These are phyloP conservation scores for Eucidaris tribuloides DNA, from an alignment of 35 echinoderm and acorn worm genomes.

Conservation along the genomic window DNA sequence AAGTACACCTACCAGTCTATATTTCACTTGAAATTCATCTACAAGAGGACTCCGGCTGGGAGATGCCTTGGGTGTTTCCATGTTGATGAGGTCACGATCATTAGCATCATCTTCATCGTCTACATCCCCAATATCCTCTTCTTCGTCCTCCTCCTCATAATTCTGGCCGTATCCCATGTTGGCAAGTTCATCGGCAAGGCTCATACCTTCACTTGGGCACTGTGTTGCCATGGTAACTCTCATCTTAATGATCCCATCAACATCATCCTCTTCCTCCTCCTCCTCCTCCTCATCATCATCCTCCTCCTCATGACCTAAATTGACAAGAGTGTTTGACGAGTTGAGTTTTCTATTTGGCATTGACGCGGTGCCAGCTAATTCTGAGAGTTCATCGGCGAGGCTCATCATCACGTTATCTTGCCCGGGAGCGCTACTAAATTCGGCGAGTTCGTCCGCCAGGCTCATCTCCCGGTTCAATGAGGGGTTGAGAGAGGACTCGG, in stretches of 20 bases:
- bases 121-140: not conserved
- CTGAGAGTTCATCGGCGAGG: conserved; percentile 7
- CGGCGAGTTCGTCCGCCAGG: not conserved
- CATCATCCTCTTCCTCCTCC: too few species aligned
- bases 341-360: not conserved
- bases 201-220: not conserved
- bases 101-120: not conserved
- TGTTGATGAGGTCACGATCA: not conserved
- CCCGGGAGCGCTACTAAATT: not conserved
- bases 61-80: conserved; percentile 9
- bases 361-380: not conserved
- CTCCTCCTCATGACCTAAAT: not conserved
- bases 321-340: not conserved
- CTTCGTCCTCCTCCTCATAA: not conserved
- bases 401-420: not conserved
- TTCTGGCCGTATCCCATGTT: not conserved
- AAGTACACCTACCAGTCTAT: conserved; percentile 20
- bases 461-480: not conserved
- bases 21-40: not conserved
- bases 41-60: not conserved
- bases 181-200: conserved; percentile 19
- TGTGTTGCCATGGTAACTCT: conserved; percentile 6
- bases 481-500: not conserved
- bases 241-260: too few species aligned
- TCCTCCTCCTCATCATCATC: conserved; percentile 15